Evolutionary conservation across 2,113 vertebrate genomes (phyloP).

Genomic region (Quiscalus mexicanus): DNA sequence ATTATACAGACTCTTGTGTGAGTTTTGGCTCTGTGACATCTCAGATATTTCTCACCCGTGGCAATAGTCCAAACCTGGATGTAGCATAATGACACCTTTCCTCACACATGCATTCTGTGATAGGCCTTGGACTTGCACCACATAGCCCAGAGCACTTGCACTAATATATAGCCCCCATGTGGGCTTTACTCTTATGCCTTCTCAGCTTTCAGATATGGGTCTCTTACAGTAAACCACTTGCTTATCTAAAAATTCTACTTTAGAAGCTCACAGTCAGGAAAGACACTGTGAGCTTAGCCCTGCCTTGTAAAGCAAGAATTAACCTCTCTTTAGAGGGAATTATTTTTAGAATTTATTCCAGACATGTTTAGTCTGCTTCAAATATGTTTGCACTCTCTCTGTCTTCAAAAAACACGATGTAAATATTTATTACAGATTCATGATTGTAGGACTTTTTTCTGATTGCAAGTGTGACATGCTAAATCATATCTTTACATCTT

Average conservation of each 20-base stretch:
- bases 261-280: neutral
- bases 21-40: neutral
- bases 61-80: neutral
- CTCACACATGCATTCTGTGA: neutral
- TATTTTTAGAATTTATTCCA: conserved; percentile 50
- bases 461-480: conserved; percentile 36
- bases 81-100: neutral
- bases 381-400: conserved; percentile 11
- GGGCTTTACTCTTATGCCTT: neutral
- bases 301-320: conserved; percentile 27
- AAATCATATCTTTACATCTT: conserved; percentile 35
- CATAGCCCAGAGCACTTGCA: neutral
- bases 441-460: conserved; percentile 10
- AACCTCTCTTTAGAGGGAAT: conserved; percentile 17
- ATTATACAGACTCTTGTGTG: neutral
- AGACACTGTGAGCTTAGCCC: neutral
- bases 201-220: neutral
- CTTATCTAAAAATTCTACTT: neutral
- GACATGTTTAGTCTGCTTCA: conserved; percentile 47
- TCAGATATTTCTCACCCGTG: neutral
- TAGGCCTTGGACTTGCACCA: neutral
- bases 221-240: neutral
- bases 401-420: neutral
- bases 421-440: conserved; percentile 42
- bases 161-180: neutral